Evolutionary conservation across 1,140 invertebrate genomes (phyloP), one percentile per base, ranked within the genome.

Genomic region (Drosophila kohkoa): DNA sequence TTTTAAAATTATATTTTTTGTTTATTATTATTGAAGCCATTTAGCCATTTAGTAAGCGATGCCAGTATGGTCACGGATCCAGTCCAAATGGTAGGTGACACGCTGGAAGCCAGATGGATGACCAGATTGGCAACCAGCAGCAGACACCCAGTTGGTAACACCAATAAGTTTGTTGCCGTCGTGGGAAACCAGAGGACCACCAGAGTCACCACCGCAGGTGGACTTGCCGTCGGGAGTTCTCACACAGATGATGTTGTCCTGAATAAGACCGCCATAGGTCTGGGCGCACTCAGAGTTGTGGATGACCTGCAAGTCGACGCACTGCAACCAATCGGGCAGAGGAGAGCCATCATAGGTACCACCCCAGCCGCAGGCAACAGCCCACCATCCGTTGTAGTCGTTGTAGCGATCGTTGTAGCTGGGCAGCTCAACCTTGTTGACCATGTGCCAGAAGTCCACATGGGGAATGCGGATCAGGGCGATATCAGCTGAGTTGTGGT

Each of bases 161-260:
- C 94, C 94, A n/a, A 94, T 87, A 41, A 93, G 88, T 0, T 91
- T 91, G 13, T 72, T 67, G 4, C 62, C 55, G 52, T 93, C 93
- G 11, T 77, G 65, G 49, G 93, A 92, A 0, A 93, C 91, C 66
- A 94, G 72, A 6, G 93, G 93, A 38, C 94, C 94, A 59, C 94
- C 94, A 68, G 93, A 94, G 91, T 94, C 94, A 71, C 94, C 94
- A 49, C 87, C 77, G 65, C 89, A 91, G 16, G 90, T 91, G 7
- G 90, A 91, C 55, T 60, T 81, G 30, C 79, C 85, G 3, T 68
- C 54, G 0, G 71, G 64, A 16, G 83, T 85, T 30, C 70, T 48
- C 54, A 86, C 80, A 75, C 90, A 91, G 67, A 91, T 77, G 38
- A 77, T 89, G 48, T 83, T 59, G 45, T 80, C 74, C 64, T 70